A percentile compares a stretch with the other conserved stretches of the same genome.
Conservation (phyloP, 2,888 invertebrate species). For the Xylophagus ater region DNA sequence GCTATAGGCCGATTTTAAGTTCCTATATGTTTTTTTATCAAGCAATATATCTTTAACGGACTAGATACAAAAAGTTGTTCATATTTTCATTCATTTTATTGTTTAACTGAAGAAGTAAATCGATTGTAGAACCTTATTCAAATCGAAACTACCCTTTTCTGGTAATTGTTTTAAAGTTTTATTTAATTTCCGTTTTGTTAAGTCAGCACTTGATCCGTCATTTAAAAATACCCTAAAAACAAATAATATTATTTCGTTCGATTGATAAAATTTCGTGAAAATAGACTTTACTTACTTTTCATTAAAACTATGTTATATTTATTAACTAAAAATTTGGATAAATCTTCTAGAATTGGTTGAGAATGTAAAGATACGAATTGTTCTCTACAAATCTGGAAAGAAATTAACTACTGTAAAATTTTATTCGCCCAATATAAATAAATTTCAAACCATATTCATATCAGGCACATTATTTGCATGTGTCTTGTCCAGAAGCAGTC, state of each 20-base stretch:
- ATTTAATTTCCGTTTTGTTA: conserved; percentile 52
- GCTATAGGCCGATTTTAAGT: too few relatives aligned
- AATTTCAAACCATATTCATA: conserved; percentile 67
- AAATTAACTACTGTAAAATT: conserved; percentile 5
- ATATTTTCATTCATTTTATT: too few relatives aligned
- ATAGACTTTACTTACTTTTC: conserved; percentile 42
- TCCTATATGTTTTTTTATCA: too few relatives aligned
- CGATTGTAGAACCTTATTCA: conserved; percentile 62
- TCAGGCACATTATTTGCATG: conserved; percentile 76
- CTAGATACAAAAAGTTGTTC: too few relatives aligned
- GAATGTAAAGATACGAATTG: conserved; percentile 95
- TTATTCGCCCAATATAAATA: conserved; percentile 13
- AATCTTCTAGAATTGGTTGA: conserved; percentile 78
- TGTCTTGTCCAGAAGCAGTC: conserved; percentile 99
- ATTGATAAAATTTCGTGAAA: conserved; percentile 3
- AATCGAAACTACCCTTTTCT: conserved; percentile 62
- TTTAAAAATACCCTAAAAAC: conserved; percentile 40
- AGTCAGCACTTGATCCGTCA: conserved; percentile 43
- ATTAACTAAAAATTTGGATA: conserved; percentile 61
- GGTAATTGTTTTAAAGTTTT: conserved; percentile 53
- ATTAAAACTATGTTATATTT: conserved; percentile 56
- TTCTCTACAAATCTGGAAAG: conserved; percentile 77
- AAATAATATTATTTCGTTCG: conserved; percentile 10
- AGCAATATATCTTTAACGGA: too few relatives aligned
- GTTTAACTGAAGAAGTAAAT: conserved; percentile 81